phyloP scores from a whole-genome alignment of 2,888 invertebrate species.

The Eupithecia subfuscata region DNA sequence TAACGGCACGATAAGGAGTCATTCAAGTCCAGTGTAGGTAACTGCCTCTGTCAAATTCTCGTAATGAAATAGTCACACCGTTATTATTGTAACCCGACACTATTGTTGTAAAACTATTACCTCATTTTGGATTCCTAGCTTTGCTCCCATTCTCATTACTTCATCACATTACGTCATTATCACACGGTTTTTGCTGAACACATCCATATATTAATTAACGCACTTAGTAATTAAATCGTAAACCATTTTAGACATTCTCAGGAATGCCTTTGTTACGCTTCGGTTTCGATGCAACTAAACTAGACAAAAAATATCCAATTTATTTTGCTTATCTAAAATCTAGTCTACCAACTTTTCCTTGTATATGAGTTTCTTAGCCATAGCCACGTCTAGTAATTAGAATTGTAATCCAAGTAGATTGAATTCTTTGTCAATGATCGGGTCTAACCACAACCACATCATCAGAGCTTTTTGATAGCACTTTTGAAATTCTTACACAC shows the following conservation, averaged over 20 bases:
- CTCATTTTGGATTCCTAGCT: slow-evolving; percentile 31
- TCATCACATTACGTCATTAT: slow-evolving; percentile 38
- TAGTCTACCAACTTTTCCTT: background rate
- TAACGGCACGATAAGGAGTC: background rate
- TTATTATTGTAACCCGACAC: slow-evolving; percentile 22
- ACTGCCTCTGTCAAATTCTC: background rate
- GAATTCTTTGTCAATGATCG: background rate
- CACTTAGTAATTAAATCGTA: slow-evolving; percentile 21
- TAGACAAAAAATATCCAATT: slow-evolving; percentile 7
- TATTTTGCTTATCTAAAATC: slow-evolving; percentile 3
- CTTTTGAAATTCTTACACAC: background rate
- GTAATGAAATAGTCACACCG: slow-evolving; percentile 12
- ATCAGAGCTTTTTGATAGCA: background rate
- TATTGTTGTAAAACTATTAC: slow-evolving; percentile 24
- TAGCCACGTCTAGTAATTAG: background rate
- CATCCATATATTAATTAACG: slow-evolving; percentile 27
- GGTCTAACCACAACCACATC: background rate
- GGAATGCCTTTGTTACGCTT: slow-evolving; percentile 21
- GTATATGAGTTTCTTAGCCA: background rate
- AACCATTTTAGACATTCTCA: slow-evolving; percentile 27
- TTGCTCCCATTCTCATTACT: slow-evolving; percentile 38
- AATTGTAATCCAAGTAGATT: background rate
- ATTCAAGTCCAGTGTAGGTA: background rate
- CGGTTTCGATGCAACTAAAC: slow-evolving; percentile 5
- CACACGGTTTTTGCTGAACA: slow-evolving; percentile 30